phyloP scores from a whole-genome alignment of 1,140 invertebrate genomes.

The Zaprionus nigranus region DNA sequence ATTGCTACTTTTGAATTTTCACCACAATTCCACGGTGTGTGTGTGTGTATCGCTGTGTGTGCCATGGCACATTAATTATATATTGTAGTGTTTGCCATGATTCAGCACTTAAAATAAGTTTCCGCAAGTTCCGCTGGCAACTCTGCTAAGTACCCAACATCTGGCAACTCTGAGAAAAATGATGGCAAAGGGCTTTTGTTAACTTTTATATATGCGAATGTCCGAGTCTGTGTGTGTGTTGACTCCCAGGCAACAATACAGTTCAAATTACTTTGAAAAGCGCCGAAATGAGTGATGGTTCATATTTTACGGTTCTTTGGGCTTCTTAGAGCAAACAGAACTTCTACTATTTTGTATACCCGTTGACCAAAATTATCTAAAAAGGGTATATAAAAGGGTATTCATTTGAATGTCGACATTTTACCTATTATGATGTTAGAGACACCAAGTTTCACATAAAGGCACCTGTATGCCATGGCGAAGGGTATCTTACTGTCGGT shows the following conservation, averaged over 20 bases:
- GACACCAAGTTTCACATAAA: too few species aligned
- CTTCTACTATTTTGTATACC: not conserved
- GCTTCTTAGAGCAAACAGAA: not conserved
- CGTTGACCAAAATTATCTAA: too few species aligned
- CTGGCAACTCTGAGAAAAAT: slow-evolving; percentile 37
- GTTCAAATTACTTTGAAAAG: slow-evolving; percentile 13
- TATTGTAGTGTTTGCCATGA: slow-evolving; percentile 38
- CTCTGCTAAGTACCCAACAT: slow-evolving; percentile 27
- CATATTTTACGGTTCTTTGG: not conserved
- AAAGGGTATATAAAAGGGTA: too few species aligned
- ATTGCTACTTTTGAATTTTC: slow-evolving; percentile 48
- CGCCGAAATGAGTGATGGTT: slow-evolving; percentile 17
- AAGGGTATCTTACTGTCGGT: too few species aligned
- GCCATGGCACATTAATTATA: slow-evolving; percentile 44
- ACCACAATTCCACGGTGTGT: not conserved
- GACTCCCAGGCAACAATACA: slow-evolving; percentile 12
- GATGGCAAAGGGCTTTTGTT: slow-evolving; percentile 10
- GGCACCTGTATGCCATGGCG: too few species aligned
- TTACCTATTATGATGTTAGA: too few species aligned
- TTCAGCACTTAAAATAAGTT: slow-evolving; percentile 53
- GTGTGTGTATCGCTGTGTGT: not conserved
- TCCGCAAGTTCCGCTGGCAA: slow-evolving; percentile 30
- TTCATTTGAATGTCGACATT: too few species aligned
- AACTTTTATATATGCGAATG: slow-evolving; percentile 32
- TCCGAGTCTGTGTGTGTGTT: slow-evolving; percentile 6